Evolutionary conservation across 2,797 vertebrate species (phyloP), one percentile per base, ranked within the genome.

Genomic region (Lates japonicus): DNA sequence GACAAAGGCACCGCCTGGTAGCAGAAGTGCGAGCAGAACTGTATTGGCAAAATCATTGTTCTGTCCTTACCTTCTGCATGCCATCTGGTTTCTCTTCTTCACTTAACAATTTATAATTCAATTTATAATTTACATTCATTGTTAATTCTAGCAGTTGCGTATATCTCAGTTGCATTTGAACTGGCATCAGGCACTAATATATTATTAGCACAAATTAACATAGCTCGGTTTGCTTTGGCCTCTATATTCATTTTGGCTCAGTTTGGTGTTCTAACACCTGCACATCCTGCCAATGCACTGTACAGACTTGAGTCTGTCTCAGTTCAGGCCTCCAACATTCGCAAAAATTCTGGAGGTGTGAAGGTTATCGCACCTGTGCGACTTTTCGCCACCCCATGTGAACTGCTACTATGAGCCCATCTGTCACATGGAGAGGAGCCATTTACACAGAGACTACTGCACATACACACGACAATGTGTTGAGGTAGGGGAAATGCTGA

Each of bases 41-140:
- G n/a, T n/a, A n/a, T n/a, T n/a, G n/a, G n/a, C n/a, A n/a, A n/a
- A 83, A 87, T 77, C 61, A 0, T 83, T 78, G 80, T 90, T 80
- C 87, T 63, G 84, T 90, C 80, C 79, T 64, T 86, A 87, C 93
- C 89, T 92, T 95, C 93, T 95, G 92, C 85, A 80, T 73, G 87
- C 94, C 93, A 92, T 94, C 95, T 95, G 93, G 74, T 89, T 89
- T 78, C 67, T 42, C 65, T 52, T 68, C 52, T 78, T 84, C 85
- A 80, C 67, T 73, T 78, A 42, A 67, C 51, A 76, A 88, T 92
- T 86, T 91, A 85, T 80, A 91, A 88, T 88, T 92, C 83, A 85
- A 83, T 89, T 84, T 74, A 48, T 42, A 66, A 91, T 93, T 91
- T 83, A 83, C 73, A 93, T 89, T 79, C 81, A 73, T 82, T 87